Evolutionary conservation across 2,888 invertebrate genomes (phyloP), one percentile per base, ranked within the genome.

Genomic region (Linnaemya tessellans): DNA sequence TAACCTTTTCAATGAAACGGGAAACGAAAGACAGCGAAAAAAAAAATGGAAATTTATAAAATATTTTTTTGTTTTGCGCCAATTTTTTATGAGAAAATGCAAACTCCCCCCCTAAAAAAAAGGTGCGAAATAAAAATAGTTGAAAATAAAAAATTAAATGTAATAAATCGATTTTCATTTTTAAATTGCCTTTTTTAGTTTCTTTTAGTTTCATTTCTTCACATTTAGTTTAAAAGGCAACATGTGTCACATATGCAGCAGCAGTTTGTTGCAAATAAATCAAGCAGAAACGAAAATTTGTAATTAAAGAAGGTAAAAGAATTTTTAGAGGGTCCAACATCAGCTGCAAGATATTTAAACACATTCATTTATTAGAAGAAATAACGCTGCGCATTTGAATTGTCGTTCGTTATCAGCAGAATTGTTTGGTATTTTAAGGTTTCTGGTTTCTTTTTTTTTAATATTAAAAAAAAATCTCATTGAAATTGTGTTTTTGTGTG

Each of bases 151-250:
- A 79, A 41, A 38, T 1, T 8, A 38, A 22, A 70, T 20, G 22
- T 67, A 74, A 74, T 67, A 75, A 81, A 81, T 68, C 43, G 80
- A 51, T 60, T 81, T 81, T 68, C 20, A 68, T 68, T 75, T 49
- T 60, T 54, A 30, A 38, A 15, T 22, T 54, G 5, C 20, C 25
- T 54, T 15, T 25, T 41, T 64, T 1, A 5, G 25, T 25, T 3
- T 13, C 25, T 49, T n/a, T 8, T 51, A 18, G 7, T 20, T 20
- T 20, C 3, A 9, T 41, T 54, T 74, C 15, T 30, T 15, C 20
- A 25, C 13, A 65, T 41, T 38, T 15, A 2, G 11, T 49, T 38
- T 13, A 54, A 64, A 56, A 46, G 35, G 13, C n/a, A 56, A 58
- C 71, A 73, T 60, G 67, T 74, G 67, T 74, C 9, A 25, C 41